These are phyloP conservation scores for Passer domesticus DNA, from an alignment of 2,113 vertebrate genomes.

Conservation along the genomic window DNA sequence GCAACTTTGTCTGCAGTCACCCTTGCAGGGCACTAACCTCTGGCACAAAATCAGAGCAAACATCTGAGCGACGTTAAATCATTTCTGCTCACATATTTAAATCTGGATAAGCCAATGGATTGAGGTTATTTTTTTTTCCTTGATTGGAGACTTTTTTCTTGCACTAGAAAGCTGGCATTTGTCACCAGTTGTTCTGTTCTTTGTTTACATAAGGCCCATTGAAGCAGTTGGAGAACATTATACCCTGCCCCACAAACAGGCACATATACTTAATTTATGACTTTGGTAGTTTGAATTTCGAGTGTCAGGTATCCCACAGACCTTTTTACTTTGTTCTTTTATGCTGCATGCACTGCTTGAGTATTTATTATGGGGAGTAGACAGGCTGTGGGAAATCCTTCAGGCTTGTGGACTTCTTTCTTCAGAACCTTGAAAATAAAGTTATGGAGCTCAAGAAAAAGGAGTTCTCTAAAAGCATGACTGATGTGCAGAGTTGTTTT, in stretches of 20 bases:
- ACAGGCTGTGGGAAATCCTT: not conserved
- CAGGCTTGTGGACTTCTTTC: not conserved
- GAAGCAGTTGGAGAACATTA: slow-evolving; percentile 22
- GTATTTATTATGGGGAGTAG: not conserved
- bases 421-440: not conserved
- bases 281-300: slow-evolving; percentile 11
- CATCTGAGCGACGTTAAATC: not conserved
- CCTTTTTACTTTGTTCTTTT: slow-evolving; percentile 36
- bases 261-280: slow-evolving; percentile 49
- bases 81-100: not conserved
- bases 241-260: not conserved
- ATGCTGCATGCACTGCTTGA: not conserved
- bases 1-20: not conserved
- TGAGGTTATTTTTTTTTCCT: not conserved
- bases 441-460: not conserved
- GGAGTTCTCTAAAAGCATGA: not conserved
- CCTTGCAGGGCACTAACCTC: not conserved
- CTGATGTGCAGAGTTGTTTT: not conserved
- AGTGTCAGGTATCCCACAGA: slow-evolving; percentile 19
- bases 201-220: slow-evolving; percentile 17
- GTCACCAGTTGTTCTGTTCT: slow-evolving; percentile 3
- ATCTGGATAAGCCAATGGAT: not conserved
- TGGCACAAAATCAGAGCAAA: not conserved
- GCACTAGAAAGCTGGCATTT: not conserved
- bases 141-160: not conserved